Evolutionary conservation across 2,113 vertebrate genomes (phyloP).

Genomic region (Microcebus jonahi): DNA sequence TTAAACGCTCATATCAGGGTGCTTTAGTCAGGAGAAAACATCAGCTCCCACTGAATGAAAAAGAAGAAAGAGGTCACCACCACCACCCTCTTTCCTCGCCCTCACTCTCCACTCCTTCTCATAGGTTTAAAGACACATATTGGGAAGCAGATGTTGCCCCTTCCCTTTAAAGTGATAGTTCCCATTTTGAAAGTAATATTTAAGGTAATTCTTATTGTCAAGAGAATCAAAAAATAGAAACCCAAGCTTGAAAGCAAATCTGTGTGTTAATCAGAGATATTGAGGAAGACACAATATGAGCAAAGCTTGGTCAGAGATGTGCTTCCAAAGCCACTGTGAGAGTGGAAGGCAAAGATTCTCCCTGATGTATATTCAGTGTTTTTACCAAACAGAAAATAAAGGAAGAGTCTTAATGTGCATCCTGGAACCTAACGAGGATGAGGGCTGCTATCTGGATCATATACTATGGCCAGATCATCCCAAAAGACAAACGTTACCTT

Average conservation of each 20-base stretch:
- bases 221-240: conserved; percentile 51
- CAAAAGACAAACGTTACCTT: background rate
- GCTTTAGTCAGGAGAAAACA: background rate
- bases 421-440: background rate
- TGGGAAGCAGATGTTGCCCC: conserved; percentile 68
- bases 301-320: conserved; percentile 14
- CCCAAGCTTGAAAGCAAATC: conserved; percentile 49
- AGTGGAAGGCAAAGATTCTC: conserved; percentile 5
- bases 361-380: background rate
- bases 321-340: conserved; percentile 40
- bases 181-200: conserved; percentile 62
- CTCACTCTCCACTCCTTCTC: conserved; percentile 1
- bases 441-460: background rate
- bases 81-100: background rate
- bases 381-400: background rate
- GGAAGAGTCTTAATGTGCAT: background rate
- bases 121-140: conserved; percentile 72
- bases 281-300: background rate
- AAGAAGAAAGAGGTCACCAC: background rate
- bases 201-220: conserved; percentile 62
- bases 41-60: background rate
- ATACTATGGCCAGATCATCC: background rate
- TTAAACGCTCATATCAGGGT: background rate
- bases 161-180: conserved; percentile 52
- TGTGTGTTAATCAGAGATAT: conserved; percentile 33